Conservation (phyloP, 2,888 invertebrate genomes). For the Hydrotaea diabolus region DNA sequence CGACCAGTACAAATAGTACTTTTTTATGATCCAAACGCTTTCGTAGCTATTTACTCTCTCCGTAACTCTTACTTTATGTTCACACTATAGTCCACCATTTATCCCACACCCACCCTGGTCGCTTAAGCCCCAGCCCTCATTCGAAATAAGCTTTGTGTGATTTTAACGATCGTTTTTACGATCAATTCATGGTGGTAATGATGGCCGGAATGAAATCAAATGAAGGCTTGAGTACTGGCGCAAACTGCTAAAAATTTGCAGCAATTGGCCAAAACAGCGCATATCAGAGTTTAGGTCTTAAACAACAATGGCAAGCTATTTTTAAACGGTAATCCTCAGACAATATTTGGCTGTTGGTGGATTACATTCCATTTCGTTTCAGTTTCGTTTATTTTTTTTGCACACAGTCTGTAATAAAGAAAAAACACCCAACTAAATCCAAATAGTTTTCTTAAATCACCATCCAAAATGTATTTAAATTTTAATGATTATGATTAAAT, state of each 20-base stretch:
- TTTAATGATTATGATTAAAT: slow-evolving; percentile 57
- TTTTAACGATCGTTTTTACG: slow-evolving; percentile 43
- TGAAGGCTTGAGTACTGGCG: not conserved
- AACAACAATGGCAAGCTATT: too few relatives aligned
- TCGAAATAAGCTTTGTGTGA: not conserved
- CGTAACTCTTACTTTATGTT: too few relatives aligned
- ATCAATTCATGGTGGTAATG: slow-evolving; percentile 37
- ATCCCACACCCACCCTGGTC: not conserved
- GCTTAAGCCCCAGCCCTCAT: too few relatives aligned
- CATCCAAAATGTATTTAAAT: slow-evolving; percentile 16
- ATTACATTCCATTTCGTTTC: slow-evolving; percentile 40
- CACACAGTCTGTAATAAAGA: not conserved
- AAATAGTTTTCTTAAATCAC: not conserved
- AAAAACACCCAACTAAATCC: not conserved
- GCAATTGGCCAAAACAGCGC: slow-evolving; percentile 29
- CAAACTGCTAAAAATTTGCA: not conserved
- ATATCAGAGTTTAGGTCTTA: too few relatives aligned
- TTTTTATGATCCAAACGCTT: too few relatives aligned
- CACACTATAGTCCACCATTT: too few relatives aligned
- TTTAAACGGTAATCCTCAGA: too few relatives aligned
- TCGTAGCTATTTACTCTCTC: too few relatives aligned
- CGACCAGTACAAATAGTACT: too few relatives aligned
- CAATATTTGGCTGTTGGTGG: not conserved
- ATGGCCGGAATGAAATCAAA: not conserved
- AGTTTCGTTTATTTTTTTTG: not conserved